Evolutionary conservation across 2,888 invertebrate genomes (phyloP).

Genomic region (Xylota sylvarum): DNA sequence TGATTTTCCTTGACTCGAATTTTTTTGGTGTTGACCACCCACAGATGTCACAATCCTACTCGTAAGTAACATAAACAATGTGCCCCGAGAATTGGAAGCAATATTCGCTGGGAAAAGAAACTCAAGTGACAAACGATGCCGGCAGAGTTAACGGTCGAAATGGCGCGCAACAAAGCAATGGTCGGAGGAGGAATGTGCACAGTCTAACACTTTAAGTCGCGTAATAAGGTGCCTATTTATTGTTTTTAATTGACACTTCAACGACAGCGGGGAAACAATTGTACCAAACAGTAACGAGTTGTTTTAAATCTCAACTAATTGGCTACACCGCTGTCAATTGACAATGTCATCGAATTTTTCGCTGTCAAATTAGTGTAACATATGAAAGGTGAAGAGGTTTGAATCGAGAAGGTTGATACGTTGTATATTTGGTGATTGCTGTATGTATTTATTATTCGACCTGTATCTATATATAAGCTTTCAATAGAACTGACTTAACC

Average conservation of each 20-base stretch:
- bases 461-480: too few species aligned
- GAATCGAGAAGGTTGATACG: too few species aligned
- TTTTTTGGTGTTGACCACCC: conserved; percentile 49
- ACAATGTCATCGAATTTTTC: background rate
- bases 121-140: conserved; percentile 11
- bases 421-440: too few species aligned
- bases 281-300: conserved; percentile 7
- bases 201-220: conserved; percentile 34
- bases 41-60: conserved; percentile 52
- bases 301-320: conserved; percentile 36
- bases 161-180: background rate
- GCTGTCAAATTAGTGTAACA: background rate
- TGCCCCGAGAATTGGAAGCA: conserved; percentile 30
- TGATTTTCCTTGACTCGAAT: conserved; percentile 41
- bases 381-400: background rate
- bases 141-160: background rate
- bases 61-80: conserved; percentile 41
- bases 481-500: too few species aligned
- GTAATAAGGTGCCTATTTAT: conserved; percentile 62
- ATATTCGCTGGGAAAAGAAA: conserved; percentile 9
- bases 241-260: conserved; percentile 66
- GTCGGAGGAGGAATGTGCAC: background rate
- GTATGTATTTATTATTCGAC: too few species aligned
- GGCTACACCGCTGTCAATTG: conserved; percentile 16
- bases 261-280: conserved; percentile 30